A percentile compares a stretch with the other conserved stretches of the same genome.
phyloP scores from a whole-genome alignment of 2,113 vertebrate genomes.

The Megaleporinus macrocephalus region DNA sequence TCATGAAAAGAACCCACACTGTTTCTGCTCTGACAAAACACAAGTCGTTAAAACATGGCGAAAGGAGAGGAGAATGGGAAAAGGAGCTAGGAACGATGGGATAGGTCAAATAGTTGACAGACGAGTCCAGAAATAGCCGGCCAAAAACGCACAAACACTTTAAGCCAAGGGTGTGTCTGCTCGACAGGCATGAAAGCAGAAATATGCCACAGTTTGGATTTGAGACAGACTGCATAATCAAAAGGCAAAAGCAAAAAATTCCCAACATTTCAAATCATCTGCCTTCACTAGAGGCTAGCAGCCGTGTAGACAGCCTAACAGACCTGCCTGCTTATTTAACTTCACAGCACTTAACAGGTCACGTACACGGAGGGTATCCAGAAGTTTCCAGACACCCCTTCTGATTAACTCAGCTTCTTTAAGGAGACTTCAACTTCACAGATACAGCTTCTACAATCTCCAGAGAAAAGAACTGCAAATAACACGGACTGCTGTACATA shows the following conservation, averaged over 20 bases:
- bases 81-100: slow-evolving; percentile 26
- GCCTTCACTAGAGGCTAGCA: background rate
- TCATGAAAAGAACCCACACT: slow-evolving; percentile 6
- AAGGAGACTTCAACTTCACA: background rate
- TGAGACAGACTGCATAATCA: slow-evolving; percentile 3
- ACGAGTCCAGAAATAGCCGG: slow-evolving; percentile 30
- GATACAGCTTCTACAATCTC: background rate
- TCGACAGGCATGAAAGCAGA: slow-evolving; percentile 15
- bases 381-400: background rate
- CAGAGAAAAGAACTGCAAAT: background rate
- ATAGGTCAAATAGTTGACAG: slow-evolving; percentile 41
- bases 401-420: background rate
- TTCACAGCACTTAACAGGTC: background rate
- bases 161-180: slow-evolving; percentile 32
- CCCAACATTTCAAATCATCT: background rate
- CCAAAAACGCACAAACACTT: slow-evolving; percentile 32
- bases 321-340: slow-evolving; percentile 4
- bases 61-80: slow-evolving; percentile 2
- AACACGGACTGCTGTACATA: background rate
- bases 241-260: slow-evolving; percentile 7
- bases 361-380: background rate
- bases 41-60: background rate
- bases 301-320: background rate
- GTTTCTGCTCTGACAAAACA: background rate
- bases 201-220: slow-evolving; percentile 19